phyloP scores from a whole-genome alignment of 2,888 invertebrate species.

The Drosophila leonis region DNA sequence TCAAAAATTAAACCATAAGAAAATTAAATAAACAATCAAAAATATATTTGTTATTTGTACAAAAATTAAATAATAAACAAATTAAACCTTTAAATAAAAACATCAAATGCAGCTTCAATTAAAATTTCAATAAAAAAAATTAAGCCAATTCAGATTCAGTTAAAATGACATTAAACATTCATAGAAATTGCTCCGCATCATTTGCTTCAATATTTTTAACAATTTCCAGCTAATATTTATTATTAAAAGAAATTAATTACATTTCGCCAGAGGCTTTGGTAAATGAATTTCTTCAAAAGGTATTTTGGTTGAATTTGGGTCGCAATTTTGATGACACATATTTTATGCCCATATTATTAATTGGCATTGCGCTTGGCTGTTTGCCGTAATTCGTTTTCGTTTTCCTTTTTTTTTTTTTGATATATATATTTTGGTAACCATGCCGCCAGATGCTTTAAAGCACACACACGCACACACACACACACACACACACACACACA shows the following conservation, averaged over 20 bases:
- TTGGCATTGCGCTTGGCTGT: constrained; percentile 50
- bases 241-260: constrained; percentile 15
- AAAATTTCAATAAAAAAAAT: not conserved
- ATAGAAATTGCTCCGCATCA: not conserved
- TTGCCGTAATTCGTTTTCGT: constrained; percentile 18
- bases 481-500: constrained; percentile 1
- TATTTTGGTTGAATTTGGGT: constrained; percentile 25
- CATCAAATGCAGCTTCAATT: not conserved
- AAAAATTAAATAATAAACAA: too few species aligned
- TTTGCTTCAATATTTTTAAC: not conserved
- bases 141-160: not conserved
- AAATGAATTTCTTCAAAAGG: constrained; percentile 18
- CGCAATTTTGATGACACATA: constrained; percentile 56
- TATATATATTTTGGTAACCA: constrained; percentile 12
- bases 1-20: too few species aligned
- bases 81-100: too few species aligned
- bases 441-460: constrained; percentile 46
- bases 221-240: not conserved
- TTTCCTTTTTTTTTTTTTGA: not conserved
- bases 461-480: constrained; percentile 12
- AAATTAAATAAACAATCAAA: too few species aligned
- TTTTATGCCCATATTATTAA: constrained; percentile 49
- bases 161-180: not conserved
- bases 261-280: constrained; percentile 9
- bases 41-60: too few species aligned